Percentiles rank a stretch among this genome's conserved stretches.
Conservation (phyloP, 2,888 invertebrate genomes). For the Deilephila elpenor region DNA sequence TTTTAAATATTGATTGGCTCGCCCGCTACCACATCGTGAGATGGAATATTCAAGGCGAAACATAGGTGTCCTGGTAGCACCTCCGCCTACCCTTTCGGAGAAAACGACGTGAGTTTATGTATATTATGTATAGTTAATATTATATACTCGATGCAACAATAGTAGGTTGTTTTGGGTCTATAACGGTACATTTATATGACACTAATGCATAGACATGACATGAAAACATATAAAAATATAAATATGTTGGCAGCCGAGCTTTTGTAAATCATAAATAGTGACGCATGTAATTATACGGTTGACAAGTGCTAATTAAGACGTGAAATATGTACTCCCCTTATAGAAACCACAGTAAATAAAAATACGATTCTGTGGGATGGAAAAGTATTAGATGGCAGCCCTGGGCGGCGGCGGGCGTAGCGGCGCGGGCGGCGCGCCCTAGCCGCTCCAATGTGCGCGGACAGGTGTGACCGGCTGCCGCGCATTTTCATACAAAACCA, state of each 20-base stretch:
- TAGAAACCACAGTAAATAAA: background rate
- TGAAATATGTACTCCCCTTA: background rate
- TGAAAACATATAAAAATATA: no score
- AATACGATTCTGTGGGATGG: background rate
- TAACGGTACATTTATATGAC: no score
- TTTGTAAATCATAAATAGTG: background rate
- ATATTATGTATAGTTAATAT: no score
- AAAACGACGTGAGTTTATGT: no score
- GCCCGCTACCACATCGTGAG: no score
- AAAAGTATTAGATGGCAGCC: constrained; percentile 45
- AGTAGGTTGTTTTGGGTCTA: no score
- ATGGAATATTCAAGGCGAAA: no score
- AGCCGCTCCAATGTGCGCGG: constrained; percentile 65
- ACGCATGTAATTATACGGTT: background rate
- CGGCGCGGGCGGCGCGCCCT: constrained; percentile 41
- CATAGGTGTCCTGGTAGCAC: no score
- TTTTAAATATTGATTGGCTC: no score
- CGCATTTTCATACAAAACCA: constrained; percentile 83
- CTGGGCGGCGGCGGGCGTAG: constrained; percentile 41
- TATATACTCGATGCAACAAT: no score
- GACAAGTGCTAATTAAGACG: constrained; percentile 1
- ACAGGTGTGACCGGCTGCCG: constrained; percentile 83
- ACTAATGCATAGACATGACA: no score
- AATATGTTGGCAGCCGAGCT: background rate
- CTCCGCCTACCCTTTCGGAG: no score